Evolutionary conservation across 2,113 vertebrate genomes (phyloP), one percentile per base, ranked within the genome.

Genomic region (Austrofundulus limnaeus): DNA sequence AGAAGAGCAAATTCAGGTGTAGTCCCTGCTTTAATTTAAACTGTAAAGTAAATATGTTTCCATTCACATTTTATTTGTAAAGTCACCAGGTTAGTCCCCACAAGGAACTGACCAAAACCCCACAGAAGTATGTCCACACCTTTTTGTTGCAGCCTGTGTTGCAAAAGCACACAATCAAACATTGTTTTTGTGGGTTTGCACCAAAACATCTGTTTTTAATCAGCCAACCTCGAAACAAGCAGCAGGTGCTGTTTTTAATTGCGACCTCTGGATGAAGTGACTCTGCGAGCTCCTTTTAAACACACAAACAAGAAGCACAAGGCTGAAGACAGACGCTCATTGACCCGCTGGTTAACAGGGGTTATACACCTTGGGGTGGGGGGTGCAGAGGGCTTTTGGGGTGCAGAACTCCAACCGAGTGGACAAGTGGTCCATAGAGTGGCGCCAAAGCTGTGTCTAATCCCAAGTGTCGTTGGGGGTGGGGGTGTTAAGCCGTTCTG

Each of bases 381-480:
- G 21, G 20, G 20, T 48, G 37, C 0, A 31, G 52, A 67, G 16
- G 21, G 20, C 53, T 76, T 72, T 42, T 14, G 53, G 53, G 76
- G 68, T 24, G 61, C 55, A 61, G 66, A 59, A 48, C 73, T 75
- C 76, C 70, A 55, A 49, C 58, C 5, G 68, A 65, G 81, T 69
- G 68, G 76, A 83, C 84, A 76, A 83, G 79, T 70, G 67, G 73
- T 69, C 55, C 21, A 19, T 58, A 66, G 67, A 81, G 70, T 80
- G 88, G 82, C 78, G 81, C 79, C 83, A 55, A 15, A 51, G 56
- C 66, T 74, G 45, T 47, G 65, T 71, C 79, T 90, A 88, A 90
- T 89, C 86, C 85, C 0, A 2, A 48, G 59, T 70, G 85, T 73
- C 12, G 6, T 50, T 53, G n/a, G 52, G 53, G 57, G 39, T 4